These are phyloP conservation scores for Artibeus jamaicensis DNA, from an alignment of 2,797 vertebrate species.

Conservation along the genomic window DNA sequence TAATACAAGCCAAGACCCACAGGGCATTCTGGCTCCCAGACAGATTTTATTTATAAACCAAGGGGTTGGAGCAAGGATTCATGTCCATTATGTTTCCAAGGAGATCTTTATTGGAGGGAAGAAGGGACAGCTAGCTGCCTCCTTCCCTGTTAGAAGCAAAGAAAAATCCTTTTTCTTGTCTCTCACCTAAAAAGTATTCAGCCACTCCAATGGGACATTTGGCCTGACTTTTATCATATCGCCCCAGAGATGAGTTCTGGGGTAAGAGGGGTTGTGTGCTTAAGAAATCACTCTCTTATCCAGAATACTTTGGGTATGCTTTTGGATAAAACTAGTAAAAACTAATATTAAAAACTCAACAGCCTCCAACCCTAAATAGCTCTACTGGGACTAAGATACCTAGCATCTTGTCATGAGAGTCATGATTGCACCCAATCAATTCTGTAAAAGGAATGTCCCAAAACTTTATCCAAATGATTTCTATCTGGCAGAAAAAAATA, in stretches of 20 bases:
- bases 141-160: not conserved
- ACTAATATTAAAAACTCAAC: not conserved
- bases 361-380: not conserved
- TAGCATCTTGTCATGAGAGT: not conserved
- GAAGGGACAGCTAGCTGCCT: not conserved
- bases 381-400: not conserved
- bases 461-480: slow-evolving; percentile 5
- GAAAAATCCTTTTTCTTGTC: slow-evolving; percentile 13
- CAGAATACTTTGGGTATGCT: not conserved
- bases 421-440: not conserved
- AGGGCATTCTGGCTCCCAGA: not conserved
- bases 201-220: not conserved
- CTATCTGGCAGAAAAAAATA: not conserved
- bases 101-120: not conserved
- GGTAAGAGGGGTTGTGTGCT: not conserved
- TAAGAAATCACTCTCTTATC: not conserved
- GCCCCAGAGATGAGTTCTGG: not conserved
- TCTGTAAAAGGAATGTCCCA: not conserved
- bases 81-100: not conserved
- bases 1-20: not conserved
- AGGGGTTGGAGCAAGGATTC: not conserved
- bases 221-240: not conserved
- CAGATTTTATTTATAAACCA: slow-evolving; percentile 20
- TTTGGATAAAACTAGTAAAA: slow-evolving; percentile 35
- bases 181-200: not conserved